These are phyloP conservation scores for Anas platyrhynchos DNA, from an alignment of 2,113 vertebrate genomes.

Conservation along the genomic window DNA sequence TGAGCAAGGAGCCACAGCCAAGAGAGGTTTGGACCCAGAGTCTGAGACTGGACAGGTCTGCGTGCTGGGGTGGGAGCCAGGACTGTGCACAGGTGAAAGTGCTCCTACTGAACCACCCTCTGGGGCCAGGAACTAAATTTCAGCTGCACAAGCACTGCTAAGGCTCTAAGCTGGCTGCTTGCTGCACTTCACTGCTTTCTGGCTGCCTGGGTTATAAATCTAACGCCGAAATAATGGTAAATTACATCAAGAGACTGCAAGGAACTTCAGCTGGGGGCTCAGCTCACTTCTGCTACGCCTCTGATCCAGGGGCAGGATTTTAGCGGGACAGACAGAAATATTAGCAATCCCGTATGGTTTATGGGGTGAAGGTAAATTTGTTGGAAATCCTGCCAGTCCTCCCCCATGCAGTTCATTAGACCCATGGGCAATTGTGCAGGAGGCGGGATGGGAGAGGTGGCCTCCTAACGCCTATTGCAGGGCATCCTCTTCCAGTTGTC, in stretches of 20 bases:
- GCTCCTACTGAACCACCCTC: not conserved
- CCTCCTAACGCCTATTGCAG: not conserved
- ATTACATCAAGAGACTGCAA: not conserved
- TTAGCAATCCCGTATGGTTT: slow-evolving; percentile 18
- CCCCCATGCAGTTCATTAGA: not conserved
- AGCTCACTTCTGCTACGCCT: slow-evolving; percentile 5
- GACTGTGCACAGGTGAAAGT: not conserved
- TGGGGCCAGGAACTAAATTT: not conserved
- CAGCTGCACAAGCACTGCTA: not conserved
- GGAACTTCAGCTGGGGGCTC: not conserved
- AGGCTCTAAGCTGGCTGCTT: not conserved
- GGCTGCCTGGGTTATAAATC: slow-evolving; percentile 20
- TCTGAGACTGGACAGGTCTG: not conserved
- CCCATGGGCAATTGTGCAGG: not conserved
- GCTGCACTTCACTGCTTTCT: slow-evolving; percentile 6
- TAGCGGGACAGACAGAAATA: slow-evolving; percentile 33
- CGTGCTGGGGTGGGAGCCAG: not conserved
- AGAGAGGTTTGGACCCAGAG: fast-evolving
- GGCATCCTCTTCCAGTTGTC: not conserved
- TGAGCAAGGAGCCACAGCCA: not conserved
- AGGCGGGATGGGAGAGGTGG: not conserved
- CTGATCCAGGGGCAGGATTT: slow-evolving; percentile 4
- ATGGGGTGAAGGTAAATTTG: slow-evolving; percentile 56
- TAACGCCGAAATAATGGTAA: not conserved
- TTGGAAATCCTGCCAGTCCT: slow-evolving; percentile 32